Percentiles rank a stretch among this genome's conserved stretches.
Conservation (phyloP, 2,888 invertebrate genomes). For the Drosophila cognata region DNA sequence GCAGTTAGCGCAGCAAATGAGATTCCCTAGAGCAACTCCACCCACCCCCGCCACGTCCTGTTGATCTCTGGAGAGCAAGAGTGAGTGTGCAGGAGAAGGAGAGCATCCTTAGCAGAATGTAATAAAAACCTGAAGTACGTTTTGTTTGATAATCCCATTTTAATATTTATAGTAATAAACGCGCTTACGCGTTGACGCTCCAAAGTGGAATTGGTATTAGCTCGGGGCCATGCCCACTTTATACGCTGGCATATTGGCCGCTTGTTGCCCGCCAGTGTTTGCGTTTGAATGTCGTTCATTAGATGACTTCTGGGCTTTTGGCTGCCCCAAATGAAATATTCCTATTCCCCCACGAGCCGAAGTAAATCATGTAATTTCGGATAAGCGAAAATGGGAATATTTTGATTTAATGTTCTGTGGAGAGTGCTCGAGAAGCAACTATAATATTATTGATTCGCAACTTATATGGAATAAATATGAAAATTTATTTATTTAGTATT, state of each 20-base stretch:
- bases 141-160: conserved; percentile 77
- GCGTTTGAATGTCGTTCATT: conserved; percentile 42
- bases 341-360: conserved; percentile 9
- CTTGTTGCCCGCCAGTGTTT: conserved; percentile 36
- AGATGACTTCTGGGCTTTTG: conserved; percentile 38
- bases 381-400: not conserved
- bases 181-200: conserved; percentile 70
- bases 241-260: conserved; percentile 39
- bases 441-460: not conserved
- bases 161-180: conserved; percentile 80
- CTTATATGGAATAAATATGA: too few relatives aligned
- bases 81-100: not conserved
- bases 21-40: conserved; percentile 24
- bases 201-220: conserved; percentile 17
- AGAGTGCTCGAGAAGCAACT: not conserved
- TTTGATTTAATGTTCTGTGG: not conserved
- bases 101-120: conserved; percentile 57
- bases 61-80: conserved; percentile 31
- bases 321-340: conserved; percentile 2
- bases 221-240: conserved; percentile 25
- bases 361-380: not conserved
- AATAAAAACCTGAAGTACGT: conserved; percentile 75
- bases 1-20: conserved; percentile 53
- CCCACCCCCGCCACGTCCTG: conserved; percentile 3
- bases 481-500: too few relatives aligned